A percentile compares a stretch with the other conserved stretches of the same genome.
phyloP scores from a whole-genome alignment of 2,888 invertebrate genomes.

The Andrena bicolor region DNA sequence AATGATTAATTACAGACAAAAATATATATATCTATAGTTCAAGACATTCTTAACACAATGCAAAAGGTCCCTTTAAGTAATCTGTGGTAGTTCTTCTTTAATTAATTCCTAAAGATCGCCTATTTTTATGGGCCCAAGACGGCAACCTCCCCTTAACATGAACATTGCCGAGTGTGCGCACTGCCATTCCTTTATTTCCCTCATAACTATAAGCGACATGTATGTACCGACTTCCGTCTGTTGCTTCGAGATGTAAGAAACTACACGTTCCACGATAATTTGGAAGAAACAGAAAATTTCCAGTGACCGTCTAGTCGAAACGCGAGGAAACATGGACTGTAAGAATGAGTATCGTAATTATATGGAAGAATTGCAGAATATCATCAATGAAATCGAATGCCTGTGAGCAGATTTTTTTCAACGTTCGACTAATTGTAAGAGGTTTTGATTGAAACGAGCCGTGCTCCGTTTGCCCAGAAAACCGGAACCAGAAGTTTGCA shows the following conservation, averaged over 20 bases:
- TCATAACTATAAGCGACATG: not conserved
- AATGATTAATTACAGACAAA: no score
- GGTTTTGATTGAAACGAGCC: not conserved
- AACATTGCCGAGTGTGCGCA: no score
- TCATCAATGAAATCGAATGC: slow-evolving; percentile 71
- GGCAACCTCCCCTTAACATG: no score
- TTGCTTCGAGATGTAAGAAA: not conserved
- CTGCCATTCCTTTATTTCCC: not conserved
- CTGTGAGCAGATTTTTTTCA: slow-evolving; percentile 63
- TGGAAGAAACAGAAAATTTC: slow-evolving; percentile 20
- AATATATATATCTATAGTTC: no score
- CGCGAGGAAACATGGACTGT: slow-evolving; percentile 59
- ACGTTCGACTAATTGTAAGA: no score
- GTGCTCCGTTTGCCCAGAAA: slow-evolving; percentile 58
- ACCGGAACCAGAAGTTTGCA: slow-evolving; percentile 78
- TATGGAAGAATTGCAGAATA: slow-evolving; percentile 73
- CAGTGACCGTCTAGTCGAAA: not conserved
- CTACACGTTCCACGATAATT: not conserved
- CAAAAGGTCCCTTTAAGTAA: no score
- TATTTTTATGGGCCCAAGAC: no score
- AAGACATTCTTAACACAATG: no score
- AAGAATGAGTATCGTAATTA: slow-evolving; percentile 61
- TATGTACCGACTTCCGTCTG: not conserved
- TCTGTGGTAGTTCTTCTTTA: no score
- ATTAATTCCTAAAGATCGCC: no score